phyloP scores from a whole-genome alignment of 2,888 invertebrate genomes.

The Meliscaeva auricollis region DNA sequence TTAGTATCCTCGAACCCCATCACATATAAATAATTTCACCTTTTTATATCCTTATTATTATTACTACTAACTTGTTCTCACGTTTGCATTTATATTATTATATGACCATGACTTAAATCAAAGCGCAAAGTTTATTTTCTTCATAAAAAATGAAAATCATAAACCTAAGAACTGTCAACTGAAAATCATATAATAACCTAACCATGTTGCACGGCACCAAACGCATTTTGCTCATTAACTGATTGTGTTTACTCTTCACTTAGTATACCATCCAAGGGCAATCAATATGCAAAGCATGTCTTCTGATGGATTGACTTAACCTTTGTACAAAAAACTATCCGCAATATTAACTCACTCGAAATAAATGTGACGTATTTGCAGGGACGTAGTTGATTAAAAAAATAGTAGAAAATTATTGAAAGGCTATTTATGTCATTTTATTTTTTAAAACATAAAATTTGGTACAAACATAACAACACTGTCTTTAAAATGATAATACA shows the following conservation, averaged over 20 bases:
- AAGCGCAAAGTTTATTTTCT: constrained; percentile 11
- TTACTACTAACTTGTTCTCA: constrained; percentile 14
- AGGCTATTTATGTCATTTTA: too few species aligned
- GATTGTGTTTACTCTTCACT: constrained; percentile 49
- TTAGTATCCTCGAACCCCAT: not conserved
- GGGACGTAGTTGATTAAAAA: not conserved
- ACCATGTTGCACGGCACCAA: constrained; percentile 22
- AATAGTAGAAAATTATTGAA: too few species aligned
- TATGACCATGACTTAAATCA: constrained; percentile 61
- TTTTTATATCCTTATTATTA: not conserved
- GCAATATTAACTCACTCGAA: constrained; percentile 43
- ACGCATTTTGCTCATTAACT: constrained; percentile 5
- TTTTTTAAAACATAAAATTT: too few species aligned
- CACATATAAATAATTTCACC: too few species aligned
- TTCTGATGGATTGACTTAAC: constrained; percentile 46
- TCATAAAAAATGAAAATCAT: not conserved
- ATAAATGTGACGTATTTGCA: constrained; percentile 35
- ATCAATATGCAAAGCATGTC: constrained; percentile 50
- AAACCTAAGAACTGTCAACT: constrained; percentile 42
- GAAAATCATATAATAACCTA: constrained; percentile 38
- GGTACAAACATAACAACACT: too few species aligned
- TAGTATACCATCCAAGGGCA: constrained; percentile 29
- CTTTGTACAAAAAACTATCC: constrained; percentile 44
- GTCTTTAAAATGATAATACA: too few species aligned
- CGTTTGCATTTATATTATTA: not conserved